Evolutionary conservation across 2,888 invertebrate species (phyloP), one percentile per base, ranked within the genome.

Genomic region (Eupithecia insigniata): DNA sequence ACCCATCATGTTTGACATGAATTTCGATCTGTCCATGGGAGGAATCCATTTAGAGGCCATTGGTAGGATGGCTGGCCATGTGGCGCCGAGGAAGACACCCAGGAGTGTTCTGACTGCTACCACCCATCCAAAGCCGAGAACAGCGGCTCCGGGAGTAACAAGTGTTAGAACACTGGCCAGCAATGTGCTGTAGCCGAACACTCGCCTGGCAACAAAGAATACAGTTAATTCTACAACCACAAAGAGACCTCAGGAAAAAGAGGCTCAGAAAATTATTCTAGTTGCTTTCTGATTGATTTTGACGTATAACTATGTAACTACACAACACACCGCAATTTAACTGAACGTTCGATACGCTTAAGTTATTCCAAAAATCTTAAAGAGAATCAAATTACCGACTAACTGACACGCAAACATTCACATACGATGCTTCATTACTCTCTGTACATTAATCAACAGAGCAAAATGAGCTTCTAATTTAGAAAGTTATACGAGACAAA

Each of bases 11-110:
- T 98, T 97, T 12, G 98, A 97, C 89, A 98, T 97, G 89, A 99
- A 97, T 89, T 98, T 98, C 61, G 98, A 98, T 79, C 99, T 96
- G 87, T 99, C 99, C 95, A 97, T 96, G 16, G 98, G 98, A 10
- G 99, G 99, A 73, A 99, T 97, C 99, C 99, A 99, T 77, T 97
- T 96, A 10, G 98, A 97, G 55, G 98, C 98, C 95, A 99, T 96
- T 6, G 98, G 97, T 74, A 98, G 97, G 84, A 99, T 98, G 8
- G 98, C 97, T 0, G 99, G 99, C 97, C 98, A 99, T 12, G 98
- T 97, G 18, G 97, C 98, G 67, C 98, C 97, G 89, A 98, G 95
- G 87, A 97, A 95, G 82, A 98, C 96, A 67, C 98, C 98, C 34
- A 97, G 95, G 7, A 97, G 80, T 7, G 97, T 96, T 74, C 99